Evolutionary conservation across 2,888 invertebrate species (phyloP).

Genomic region (Metacarcinus magister): DNA sequence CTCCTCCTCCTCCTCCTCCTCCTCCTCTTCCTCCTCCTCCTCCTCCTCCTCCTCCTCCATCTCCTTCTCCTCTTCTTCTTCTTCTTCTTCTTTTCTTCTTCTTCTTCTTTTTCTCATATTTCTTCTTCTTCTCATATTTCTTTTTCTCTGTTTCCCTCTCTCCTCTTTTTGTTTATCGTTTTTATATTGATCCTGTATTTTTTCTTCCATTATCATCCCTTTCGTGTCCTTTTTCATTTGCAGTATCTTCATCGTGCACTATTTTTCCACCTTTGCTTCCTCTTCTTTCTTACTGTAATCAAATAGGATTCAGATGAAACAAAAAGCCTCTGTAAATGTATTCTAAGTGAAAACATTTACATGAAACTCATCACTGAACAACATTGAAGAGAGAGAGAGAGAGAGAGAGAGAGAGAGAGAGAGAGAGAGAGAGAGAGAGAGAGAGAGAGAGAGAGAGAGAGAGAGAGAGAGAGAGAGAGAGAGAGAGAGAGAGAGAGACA

Average conservation of each 20-base stretch:
- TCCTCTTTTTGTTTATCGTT: neutral
- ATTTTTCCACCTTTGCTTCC: no score
- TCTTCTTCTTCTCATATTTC: neutral
- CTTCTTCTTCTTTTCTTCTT: neutral
- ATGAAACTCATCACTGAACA: neutral
- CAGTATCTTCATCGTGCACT: no score
- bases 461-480: constrained; percentile 26
- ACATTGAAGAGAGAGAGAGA: neutral
- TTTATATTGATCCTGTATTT: neutral
- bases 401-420: neutral
- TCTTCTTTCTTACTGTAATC: neutral
- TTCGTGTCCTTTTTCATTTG: no score
- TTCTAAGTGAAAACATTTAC: neutral
- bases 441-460: constrained; percentile 26
- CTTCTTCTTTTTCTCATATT: neutral
- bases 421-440: constrained; percentile 26
- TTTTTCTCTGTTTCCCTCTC: neutral
- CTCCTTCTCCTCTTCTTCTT: no score
- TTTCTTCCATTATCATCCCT: no score
- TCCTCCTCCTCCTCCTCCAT: no score
- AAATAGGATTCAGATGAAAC: neutral
- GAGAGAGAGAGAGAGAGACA: neutral
- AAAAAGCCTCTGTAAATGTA: neutral
- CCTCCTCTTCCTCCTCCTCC: neutral
- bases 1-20: neutral